Evolutionary conservation across 2,113 vertebrate genomes (phyloP), one percentile per base, ranked within the genome.

Genomic region (Strix aluco): DNA sequence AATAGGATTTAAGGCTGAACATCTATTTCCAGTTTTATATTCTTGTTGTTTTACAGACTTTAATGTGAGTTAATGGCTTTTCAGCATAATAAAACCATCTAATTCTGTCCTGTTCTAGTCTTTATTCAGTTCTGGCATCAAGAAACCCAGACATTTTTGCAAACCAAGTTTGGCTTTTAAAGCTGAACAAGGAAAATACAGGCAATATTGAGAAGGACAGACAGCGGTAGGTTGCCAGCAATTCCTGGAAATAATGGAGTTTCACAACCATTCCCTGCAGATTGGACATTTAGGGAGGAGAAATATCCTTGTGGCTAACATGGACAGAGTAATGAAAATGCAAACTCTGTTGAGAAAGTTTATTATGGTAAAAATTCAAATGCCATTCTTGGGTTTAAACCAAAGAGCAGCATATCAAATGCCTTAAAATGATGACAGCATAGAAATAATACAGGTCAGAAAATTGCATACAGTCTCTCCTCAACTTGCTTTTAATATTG

Each of bases 231-330:
- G 78, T 82, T 97, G 89, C 96, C 97, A 97, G 86, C 88, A 96
- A 42, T 98, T 98, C 98, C 97, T 98, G 96, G 97, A 98, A 98
- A 87, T 97, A 94, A 90, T 90, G 92, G 89, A 84, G 86, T 98
- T 98, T 98, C 97, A 95, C 93, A 97, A 91, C 86, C 91, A 75
- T 93, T 94, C 62, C 83, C 86, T 94, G 83, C 61, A 95, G 65
- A 97, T 86, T 92, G 75, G 70, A 82, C 30, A n/a, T 94, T 95
- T 92, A 92, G 82, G 78, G 90, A 92, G 85, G 80, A 71, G 90
- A 94, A 90, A 80, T 94, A 96, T 38, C 81, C 61, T 51, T 88
- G 75, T 86, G 92, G 86, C 85, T 96, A 90, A 40, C 29, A 55
- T 52, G 66, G 71, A 22, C 82, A 72, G 93, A 61, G 57, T 92